Evolutionary conservation across 2,113 vertebrate species (phyloP), one percentile per base, ranked within the genome.

Genomic region (Alosa alosa): DNA sequence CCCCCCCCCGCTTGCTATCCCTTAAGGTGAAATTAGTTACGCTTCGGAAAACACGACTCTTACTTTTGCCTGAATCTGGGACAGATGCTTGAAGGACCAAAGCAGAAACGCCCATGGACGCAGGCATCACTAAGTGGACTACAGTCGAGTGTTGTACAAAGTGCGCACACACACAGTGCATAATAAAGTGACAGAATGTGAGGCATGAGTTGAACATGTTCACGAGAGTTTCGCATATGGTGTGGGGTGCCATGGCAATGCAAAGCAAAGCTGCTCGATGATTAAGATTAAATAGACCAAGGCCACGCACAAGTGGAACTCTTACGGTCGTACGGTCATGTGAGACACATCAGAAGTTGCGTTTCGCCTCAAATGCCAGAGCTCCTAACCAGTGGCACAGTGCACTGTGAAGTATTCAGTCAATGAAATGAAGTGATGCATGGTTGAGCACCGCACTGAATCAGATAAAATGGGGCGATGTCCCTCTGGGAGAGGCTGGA

Each of bases 1-100:
- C 18, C 20, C 18, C 18, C 55, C 1, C 1, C 18, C 18, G 18
- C 20, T 22, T 87, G 82, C 68, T 46, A 52, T 90, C 90, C 94
- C 92, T 91, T 82, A 87, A 94, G 93, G 92, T 92, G 82, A 85
- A 93, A 95, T 95, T 94, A 94, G 91, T 93, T 92, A 89, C 52
- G 88, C 92, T 93, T 92, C 91, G 91, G 92, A 89, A 88, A 93
- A 88, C 44, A 64, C 89, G 89, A 92, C 92, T 90, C 93, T 91
- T 90, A 17, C 49, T 89, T 87, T 84, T 90, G 91, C 86, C 89
- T 81, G 91, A 94, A 95, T 94, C 92, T 95, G 91, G 93, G 93
- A 94, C 94, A 94, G 90, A 93, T 86, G 90, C 91, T 88, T 83
- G 44, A 82, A 86, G 11, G 68, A 88, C 82, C 89, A 83, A 90